These are phyloP conservation scores for Rhinatrema bivittatum DNA, from an alignment of 2,797 vertebrate species.

Conservation along the genomic window DNA sequence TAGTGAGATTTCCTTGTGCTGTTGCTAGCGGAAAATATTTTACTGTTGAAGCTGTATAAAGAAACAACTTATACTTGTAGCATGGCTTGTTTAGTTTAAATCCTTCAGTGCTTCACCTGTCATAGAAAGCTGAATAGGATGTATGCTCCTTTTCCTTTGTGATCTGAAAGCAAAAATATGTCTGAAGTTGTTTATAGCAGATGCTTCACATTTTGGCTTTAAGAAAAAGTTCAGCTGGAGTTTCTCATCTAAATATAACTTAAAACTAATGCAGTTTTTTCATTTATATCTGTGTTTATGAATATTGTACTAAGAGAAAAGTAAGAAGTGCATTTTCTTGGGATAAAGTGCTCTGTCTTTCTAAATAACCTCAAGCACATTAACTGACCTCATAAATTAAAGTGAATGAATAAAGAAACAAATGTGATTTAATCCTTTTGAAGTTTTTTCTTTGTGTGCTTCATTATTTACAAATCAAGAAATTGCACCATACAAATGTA, in stretches of 20 bases:
- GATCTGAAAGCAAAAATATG: not conserved
- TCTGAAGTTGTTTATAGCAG: not conserved
- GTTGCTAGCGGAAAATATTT: no score
- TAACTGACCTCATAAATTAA: constrained; percentile 22
- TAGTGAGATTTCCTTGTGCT: no score
- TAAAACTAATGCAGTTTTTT: not conserved
- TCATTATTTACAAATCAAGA: not conserved
- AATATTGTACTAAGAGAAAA: not conserved
- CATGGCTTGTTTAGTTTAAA: no score
- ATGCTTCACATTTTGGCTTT: not conserved
- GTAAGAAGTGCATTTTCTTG: not conserved
- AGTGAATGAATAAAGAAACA: constrained; percentile 17
- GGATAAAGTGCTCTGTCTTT: constrained; percentile 5
- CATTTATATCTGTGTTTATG: not conserved
- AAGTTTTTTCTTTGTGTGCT: constrained; percentile 9
- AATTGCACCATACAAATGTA: not conserved
- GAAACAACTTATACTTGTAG: no score
- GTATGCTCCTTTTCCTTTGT: not conserved
- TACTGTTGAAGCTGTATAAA: no score
- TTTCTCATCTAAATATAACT: constrained; percentile 5
- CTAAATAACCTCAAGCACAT: constrained; percentile 29
- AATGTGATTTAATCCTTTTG: constrained; percentile 21
- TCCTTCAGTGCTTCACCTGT: no score
- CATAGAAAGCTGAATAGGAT: not conserved
- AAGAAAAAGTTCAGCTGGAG: not conserved